Evolutionary conservation across 2,113 vertebrate species (phyloP).

Genomic region (Chaetodon auriga): DNA sequence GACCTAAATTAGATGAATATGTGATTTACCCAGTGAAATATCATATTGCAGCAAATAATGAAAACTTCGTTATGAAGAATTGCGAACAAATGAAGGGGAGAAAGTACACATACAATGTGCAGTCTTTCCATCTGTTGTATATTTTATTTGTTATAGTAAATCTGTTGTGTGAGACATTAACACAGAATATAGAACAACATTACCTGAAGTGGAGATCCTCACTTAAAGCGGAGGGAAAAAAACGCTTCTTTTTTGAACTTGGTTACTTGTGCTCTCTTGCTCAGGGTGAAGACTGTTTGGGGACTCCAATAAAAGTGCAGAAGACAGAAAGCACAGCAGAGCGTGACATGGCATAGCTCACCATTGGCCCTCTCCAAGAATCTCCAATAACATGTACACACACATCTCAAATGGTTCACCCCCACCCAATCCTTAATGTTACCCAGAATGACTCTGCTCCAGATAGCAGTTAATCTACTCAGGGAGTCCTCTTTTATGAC

Average conservation of each 20-base stretch:
- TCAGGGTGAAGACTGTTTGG: conserved; percentile 73
- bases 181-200: background rate
- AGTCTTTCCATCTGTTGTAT: background rate
- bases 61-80: background rate
- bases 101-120: background rate
- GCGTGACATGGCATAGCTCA: conserved; percentile 71
- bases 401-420: background rate
- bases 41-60: background rate
- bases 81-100: background rate
- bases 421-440: background rate
- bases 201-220: background rate
- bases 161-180: background rate
- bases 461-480: conserved; percentile 17
- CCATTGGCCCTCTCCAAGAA: background rate
- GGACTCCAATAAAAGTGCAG: conserved; percentile 89
- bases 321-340: conserved; percentile 68
- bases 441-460: conserved; percentile 7
- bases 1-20: background rate
- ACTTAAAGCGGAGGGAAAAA: no score
- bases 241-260: background rate
- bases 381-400: background rate
- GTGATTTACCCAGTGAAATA: background rate
- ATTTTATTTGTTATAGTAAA: background rate
- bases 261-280: background rate
- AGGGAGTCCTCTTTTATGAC: conserved; percentile 27